A percentile compares a stretch with the other conserved stretches of the same genome.
These are phyloP conservation scores for Channa maculata DNA, from an alignment of 2,113 vertebrate genomes.

Conservation along the genomic window DNA sequence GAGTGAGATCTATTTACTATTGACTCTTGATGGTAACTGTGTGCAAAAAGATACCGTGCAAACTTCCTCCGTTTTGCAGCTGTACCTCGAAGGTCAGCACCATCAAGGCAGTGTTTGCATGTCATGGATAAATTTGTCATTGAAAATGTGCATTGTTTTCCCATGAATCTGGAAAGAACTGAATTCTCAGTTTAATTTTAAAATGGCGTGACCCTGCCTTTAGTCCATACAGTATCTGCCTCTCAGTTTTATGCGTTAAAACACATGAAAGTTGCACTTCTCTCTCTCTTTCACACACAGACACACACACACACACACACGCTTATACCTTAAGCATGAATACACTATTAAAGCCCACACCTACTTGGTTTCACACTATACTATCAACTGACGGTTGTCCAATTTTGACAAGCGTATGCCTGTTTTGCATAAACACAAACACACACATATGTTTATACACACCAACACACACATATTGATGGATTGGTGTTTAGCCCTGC, in stretches of 20 bases:
- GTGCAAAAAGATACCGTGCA: too few species aligned
- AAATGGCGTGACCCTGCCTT: background rate
- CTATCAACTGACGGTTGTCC: background rate
- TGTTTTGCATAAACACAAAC: background rate
- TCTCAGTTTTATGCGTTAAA: background rate
- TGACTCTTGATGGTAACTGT: too few species aligned
- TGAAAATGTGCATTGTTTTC: too few species aligned
- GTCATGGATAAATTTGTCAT: too few species aligned
- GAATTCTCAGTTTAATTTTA: too few species aligned
- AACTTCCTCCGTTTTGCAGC: too few species aligned
- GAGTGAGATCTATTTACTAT: too few species aligned
- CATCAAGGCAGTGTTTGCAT: too few species aligned
- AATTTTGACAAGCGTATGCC: background rate
- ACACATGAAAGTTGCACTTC: background rate
- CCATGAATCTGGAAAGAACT: too few species aligned
- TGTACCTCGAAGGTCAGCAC: too few species aligned
- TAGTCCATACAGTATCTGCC: background rate
- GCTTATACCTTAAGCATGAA: constrained; percentile 1
- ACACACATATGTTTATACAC: background rate
- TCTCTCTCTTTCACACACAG: background rate
- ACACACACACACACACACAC: background rate
- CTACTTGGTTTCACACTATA: too few species aligned
- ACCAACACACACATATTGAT: background rate
- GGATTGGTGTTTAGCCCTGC: background rate
- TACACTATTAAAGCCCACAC: background rate